Evolutionary conservation across 2,797 vertebrate species (phyloP).

Genomic region (Sebastes paucispinis): DNA sequence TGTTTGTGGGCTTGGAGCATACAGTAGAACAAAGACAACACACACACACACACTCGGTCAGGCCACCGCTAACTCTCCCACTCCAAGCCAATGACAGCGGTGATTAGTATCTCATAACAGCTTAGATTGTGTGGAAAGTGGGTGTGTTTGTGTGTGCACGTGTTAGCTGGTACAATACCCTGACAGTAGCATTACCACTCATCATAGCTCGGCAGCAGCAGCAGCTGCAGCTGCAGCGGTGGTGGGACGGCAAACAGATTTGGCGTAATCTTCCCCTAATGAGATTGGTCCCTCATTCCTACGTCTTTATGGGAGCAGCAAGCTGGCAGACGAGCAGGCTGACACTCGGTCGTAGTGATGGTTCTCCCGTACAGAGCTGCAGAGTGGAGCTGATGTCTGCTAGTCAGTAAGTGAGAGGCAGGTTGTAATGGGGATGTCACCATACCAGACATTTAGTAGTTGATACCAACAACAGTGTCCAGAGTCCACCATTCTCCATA

Average conservation of each 20-base stretch:
- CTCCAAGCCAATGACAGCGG: slow-evolving; percentile 58
- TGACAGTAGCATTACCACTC: slow-evolving; percentile 54
- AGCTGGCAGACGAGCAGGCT: neutral
- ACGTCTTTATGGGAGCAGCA: slow-evolving; percentile 75
- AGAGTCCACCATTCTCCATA: too few species aligned
- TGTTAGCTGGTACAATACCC: slow-evolving; percentile 54
- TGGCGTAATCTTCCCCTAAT: slow-evolving; percentile 83
- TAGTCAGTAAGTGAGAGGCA: slow-evolving; percentile 7
- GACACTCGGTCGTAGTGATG: too few species aligned
- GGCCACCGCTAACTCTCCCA: slow-evolving; percentile 53
- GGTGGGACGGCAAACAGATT: slow-evolving; percentile 82
- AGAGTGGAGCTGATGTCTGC: slow-evolving; percentile 11
- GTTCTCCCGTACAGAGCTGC: too few species aligned
- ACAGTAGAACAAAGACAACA: slow-evolving; percentile 55
- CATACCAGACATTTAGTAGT: too few species aligned
- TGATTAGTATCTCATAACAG: slow-evolving; percentile 70
- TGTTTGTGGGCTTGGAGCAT: slow-evolving; percentile 71
- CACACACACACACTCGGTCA: slow-evolving; percentile 43
- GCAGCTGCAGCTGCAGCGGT: slow-evolving; percentile 45
- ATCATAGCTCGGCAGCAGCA: slow-evolving; percentile 48
- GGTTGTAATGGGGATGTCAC: too few species aligned
- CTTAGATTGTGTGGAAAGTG: slow-evolving; percentile 61
- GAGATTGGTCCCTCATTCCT: slow-evolving; percentile 82
- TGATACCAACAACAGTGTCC: too few species aligned
- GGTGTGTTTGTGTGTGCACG: slow-evolving; percentile 47